Base-by-base conservation (phyloP, 2,797 vertebrate species). In the Orestias chungarensis region DNA sequence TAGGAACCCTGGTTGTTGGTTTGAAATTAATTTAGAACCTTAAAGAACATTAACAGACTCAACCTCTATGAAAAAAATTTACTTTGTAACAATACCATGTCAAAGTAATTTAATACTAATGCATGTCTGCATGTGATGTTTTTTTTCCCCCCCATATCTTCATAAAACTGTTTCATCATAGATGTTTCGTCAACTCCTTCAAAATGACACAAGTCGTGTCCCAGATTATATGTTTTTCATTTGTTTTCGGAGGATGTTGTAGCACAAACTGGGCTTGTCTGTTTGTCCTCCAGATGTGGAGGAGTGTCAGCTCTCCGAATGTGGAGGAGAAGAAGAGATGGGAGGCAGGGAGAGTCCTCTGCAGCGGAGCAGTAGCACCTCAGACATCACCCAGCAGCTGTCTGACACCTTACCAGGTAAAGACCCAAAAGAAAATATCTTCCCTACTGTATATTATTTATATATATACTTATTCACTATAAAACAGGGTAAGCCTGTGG, bases 351-450 rank as follows among this genome's bases (percentile, higher is more conserved):
- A 96, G 27, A 95, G 94, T 76, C 93, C 94, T 61, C 94, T 99
- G 15, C 92, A 93, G 20, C 95, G 97, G 67, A 98, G 97, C 82
- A 97, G 96, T 89, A 99, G 97, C 91, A 95, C 97, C 52, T 97
- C 98, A 0, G 97, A 99, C 83, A 95, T 99, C 90, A 90, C 95
- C n/a, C 96, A 97, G 71, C 95, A 96, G 1, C 89, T 94, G 55
- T 91, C 94, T 18, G 95, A 96, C 38, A 83, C 92, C 52, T 91
- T 96, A 44, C 96, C 95, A 93, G 97, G 97, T 97, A 93, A 0
- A 42, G 35, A 38, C 25, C 64, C 42, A 76, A 7, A 55, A 50
- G 59, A 61, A 35, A 33, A 54, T 6, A 8, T 25, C 5, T 49
- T 25, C 1, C 10, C 57, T 15, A 46, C 23, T 52, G 35, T 40